Base-by-base conservation (phyloP, 92 coral and sea anemone genomes). In the Pocillopora meandrina region DNA sequence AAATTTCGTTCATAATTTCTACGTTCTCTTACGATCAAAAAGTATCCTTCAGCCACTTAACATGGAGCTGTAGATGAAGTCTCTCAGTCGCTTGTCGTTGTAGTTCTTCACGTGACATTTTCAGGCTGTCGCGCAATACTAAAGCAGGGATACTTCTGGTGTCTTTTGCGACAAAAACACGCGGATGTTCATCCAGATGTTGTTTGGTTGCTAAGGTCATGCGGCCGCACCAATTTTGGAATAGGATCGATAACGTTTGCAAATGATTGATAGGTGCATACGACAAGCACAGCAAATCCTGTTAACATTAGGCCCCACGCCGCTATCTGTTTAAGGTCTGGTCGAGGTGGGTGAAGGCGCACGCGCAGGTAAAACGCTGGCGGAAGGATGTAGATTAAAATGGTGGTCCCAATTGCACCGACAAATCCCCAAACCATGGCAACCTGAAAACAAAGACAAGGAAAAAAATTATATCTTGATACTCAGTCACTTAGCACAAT, bases 351-450 rank as follows among this genome's bases (percentile, higher is more conserved):
- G 65, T 94, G 98, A 69, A 85, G 61, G 42, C 98, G 88, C 35
- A 94, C 98, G 55, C 98, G 95, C 52, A 94, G 91, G 75, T 94
- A 94, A 71, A 94, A 94, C 9, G 98, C 98, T 3, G 98, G 95
- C 4, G 98, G 98, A 10, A 94, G 85, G 55, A 94, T 92, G 79
- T 92, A 94, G 26, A 94, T 94, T 61, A 91, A 87, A 21, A 94
- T 77, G 4, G 98, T 88, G 12, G 91, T 89, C 1, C 98, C 98
- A 18, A 92, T 85, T 3, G 95, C 93, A 52, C 98, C 98, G 23
- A 92, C 98, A 71, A 94, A 94, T 19, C 98, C 95, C 98, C 98
- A 94, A 52, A 94, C 98, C 93, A 94, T 94, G 18, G 98, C 93
- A 62, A 94, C 98, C 98, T 93, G 77, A 18, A 20, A 65, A 69